A percentile compares a stretch with the other conserved stretches of the same genome.
Evolutionary conservation across 2,888 invertebrate genomes (phyloP).

Genomic region (Portevinia maculata): DNA sequence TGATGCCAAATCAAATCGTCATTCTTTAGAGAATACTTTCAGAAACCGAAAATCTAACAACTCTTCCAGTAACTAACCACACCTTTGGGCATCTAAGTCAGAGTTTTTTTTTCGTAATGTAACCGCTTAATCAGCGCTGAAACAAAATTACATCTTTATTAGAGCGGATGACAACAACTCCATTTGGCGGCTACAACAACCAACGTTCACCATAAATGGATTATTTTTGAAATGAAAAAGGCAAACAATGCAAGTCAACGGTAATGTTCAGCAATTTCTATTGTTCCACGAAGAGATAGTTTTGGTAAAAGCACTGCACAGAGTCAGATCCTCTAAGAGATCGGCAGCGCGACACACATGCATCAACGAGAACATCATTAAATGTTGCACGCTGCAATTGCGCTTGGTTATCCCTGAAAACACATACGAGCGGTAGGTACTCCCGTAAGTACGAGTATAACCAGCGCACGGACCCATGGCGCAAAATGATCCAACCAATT

Average conservation of each 20-base stretch:
- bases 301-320: slow-evolving; percentile 50
- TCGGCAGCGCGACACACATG: slow-evolving; percentile 64
- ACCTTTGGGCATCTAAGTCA: no score
- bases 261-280: slow-evolving; percentile 73
- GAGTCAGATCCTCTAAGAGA: slow-evolving; percentile 49
- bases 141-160: slow-evolving; percentile 71
- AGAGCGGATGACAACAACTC: slow-evolving; percentile 63
- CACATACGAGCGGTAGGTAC: slow-evolving; percentile 13
- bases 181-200: slow-evolving; percentile 35
- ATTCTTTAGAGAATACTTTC: no score
- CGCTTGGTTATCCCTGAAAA: slow-evolving; percentile 40
- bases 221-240: slow-evolving; percentile 62
- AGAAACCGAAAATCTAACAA: no score
- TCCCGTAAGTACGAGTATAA: slow-evolving; percentile 10
- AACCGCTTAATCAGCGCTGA: slow-evolving; percentile 31
- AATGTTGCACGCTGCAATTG: slow-evolving; percentile 49
- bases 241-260: slow-evolving; percentile 68
- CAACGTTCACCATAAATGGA: slow-evolving; percentile 66
- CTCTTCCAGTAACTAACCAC: no score
- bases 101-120: slow-evolving; percentile 22
- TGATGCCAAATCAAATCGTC: no score
- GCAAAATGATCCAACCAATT: slow-evolving; percentile 74
- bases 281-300: slow-evolving; percentile 57
- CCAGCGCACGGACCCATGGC: slow-evolving; percentile 61
- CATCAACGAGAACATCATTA: slow-evolving; percentile 72